Evolutionary conservation across 2,888 invertebrate genomes (phyloP).

Genomic region (Pogonocherus hispidulus): DNA sequence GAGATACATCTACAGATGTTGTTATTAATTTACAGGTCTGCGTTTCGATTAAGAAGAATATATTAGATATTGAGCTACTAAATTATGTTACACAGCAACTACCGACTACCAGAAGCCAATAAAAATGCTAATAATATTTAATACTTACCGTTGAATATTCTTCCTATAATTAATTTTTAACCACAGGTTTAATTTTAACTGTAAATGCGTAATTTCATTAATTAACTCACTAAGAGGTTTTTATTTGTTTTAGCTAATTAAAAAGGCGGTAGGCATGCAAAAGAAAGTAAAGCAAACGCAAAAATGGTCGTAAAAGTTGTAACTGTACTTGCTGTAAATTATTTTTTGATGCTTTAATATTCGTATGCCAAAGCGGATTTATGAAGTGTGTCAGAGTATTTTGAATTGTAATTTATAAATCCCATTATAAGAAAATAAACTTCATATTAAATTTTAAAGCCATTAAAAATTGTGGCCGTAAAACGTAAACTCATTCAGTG

Average conservation of each 20-base stretch:
- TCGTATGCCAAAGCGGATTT: conserved; percentile 32
- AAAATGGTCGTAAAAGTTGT: conserved; percentile 24
- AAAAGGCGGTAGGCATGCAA: conserved; percentile 12
- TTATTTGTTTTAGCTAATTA: conserved; percentile 22
- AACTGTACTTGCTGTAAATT: conserved; percentile 33
- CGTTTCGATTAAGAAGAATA: background rate
- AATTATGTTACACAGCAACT: no score
- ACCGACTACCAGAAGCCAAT: conserved; percentile 8
- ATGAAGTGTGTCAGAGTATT: conserved; percentile 36
- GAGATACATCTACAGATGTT: no score
- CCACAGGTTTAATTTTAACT: background rate
- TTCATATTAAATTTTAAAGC: conserved; percentile 39
- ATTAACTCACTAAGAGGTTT: conserved; percentile 4
- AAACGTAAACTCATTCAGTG: conserved; percentile 32
- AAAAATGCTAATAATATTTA: conserved; percentile 10
- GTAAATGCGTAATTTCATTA: conserved; percentile 15
- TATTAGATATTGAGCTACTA: background rate
- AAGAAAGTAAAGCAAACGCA: conserved; percentile 27
- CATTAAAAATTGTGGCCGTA: conserved; percentile 32
- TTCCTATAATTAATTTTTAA: conserved; percentile 11
- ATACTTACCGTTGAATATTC: background rate
- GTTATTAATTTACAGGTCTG: background rate
- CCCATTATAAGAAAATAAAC: conserved; percentile 37
- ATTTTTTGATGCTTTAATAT: conserved; percentile 28
- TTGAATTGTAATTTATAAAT: conserved; percentile 39